Evolutionary conservation across 2,888 invertebrate species (phyloP).

Genomic region (Chymomyza procnemis): DNA sequence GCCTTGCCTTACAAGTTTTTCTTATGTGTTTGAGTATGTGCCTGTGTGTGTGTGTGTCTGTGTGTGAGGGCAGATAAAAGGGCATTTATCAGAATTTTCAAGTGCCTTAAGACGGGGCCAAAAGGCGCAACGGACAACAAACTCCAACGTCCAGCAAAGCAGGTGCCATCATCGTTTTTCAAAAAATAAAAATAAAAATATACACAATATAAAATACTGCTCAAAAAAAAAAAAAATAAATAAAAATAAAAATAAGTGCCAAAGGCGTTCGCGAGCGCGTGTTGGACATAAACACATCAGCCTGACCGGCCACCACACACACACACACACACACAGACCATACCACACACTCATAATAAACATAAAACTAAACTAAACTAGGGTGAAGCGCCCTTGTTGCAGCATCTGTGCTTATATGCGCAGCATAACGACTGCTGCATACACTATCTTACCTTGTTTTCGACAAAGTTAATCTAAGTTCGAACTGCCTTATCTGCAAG

Average conservation of each 20-base stretch:
- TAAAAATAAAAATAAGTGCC: background rate
- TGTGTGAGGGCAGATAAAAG: background rate
- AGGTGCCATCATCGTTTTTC: background rate
- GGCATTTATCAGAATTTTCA: constrained; percentile 4
- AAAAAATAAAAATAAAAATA: background rate
- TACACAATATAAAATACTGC: background rate
- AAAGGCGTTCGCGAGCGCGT: background rate
- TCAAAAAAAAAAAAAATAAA: background rate
- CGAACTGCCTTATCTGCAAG: too few species aligned
- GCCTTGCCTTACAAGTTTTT: background rate
- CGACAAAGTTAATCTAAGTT: too few species aligned
- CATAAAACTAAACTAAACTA: too few species aligned
- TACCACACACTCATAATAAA: too few species aligned
- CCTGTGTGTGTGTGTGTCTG: background rate
- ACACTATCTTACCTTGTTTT: too few species aligned
- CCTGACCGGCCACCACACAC: background rate
- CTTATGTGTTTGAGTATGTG: background rate
- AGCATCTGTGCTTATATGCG: too few species aligned
- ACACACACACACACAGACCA: background rate
- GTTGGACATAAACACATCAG: background rate
- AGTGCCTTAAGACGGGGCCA: background rate
- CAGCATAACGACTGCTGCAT: too few species aligned
- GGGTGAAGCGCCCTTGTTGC: too few species aligned
- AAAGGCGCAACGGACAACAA: background rate
- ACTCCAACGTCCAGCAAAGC: background rate